These are phyloP conservation scores for Melanotaenia boesemani DNA, from an alignment of 2,797 vertebrate genomes.

Conservation along the genomic window DNA sequence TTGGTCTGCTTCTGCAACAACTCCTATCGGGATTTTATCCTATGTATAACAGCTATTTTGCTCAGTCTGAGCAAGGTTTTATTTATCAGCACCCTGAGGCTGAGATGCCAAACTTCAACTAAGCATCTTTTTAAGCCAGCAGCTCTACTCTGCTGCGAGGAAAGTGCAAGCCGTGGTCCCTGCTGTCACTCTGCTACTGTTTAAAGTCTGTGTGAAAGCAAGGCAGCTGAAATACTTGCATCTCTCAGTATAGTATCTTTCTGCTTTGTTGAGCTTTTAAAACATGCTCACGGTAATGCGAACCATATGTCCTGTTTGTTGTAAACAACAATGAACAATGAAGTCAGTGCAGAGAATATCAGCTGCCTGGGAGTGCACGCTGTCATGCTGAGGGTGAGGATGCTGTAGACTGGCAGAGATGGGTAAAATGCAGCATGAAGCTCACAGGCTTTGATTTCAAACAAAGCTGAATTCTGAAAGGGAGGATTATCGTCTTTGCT, in stretches of 20 bases:
- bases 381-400: constrained; percentile 14
- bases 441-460: constrained; percentile 31
- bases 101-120: constrained; percentile 61
- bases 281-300: constrained; percentile 41
- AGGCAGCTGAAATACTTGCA: constrained; percentile 42
- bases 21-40: constrained; percentile 35
- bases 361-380: constrained; percentile 21
- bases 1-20: constrained; percentile 37
- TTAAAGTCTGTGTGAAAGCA: constrained; percentile 63
- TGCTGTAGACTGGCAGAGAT: constrained; percentile 13
- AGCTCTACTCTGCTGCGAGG: constrained; percentile 45
- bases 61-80: constrained; percentile 49
- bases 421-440: constrained; percentile 30
- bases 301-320: constrained; percentile 37
- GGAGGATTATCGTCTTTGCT: constrained; percentile 44
- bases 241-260: constrained; percentile 30
- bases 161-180: constrained; percentile 52
- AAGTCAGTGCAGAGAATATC: constrained; percentile 11
- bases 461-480: constrained; percentile 44
- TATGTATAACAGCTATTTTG: constrained; percentile 53
- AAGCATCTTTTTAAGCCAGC: constrained; percentile 61
- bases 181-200: constrained; percentile 60
- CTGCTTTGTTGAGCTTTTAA: constrained; percentile 40
- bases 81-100: constrained; percentile 60
- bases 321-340: constrained; percentile 32